A percentile compares a stretch with the other conserved stretches of the same genome.
Evolutionary conservation across 2,888 invertebrate species (phyloP).

Genomic region (Trachelus stipa): DNA sequence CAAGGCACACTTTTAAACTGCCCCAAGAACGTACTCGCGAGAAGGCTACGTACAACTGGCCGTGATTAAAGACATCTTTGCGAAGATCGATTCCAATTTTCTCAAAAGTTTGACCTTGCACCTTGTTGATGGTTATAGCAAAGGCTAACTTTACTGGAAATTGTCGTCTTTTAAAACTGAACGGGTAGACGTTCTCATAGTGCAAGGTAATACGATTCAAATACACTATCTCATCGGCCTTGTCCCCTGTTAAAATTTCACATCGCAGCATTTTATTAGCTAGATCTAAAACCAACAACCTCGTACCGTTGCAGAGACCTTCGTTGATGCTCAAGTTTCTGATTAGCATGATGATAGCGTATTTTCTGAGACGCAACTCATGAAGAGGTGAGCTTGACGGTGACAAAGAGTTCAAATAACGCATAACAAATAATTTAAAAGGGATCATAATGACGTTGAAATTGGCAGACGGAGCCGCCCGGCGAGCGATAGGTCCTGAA

Average conservation of each 20-base stretch:
- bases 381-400: slow-evolving; percentile 28
- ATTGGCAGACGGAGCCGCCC: no score
- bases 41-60: neutral
- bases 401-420: slow-evolving; percentile 28
- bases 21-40: slow-evolving; percentile 14
- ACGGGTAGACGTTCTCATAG: slow-evolving; percentile 27
- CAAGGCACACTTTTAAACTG: no score
- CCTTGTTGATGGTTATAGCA: slow-evolving; percentile 36
- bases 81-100: slow-evolving; percentile 27
- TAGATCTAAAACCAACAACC: slow-evolving; percentile 31
- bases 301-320: slow-evolving; percentile 36
- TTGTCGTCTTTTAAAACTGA: slow-evolving; percentile 28
- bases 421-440: no score
- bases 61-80: slow-evolving; percentile 22
- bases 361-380: slow-evolving; percentile 28
- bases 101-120: slow-evolving; percentile 31
- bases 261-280: slow-evolving; percentile 18
- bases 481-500: no score
- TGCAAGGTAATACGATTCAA: slow-evolving; percentile 28
- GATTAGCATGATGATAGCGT: slow-evolving; percentile 32
- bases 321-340: slow-evolving; percentile 32
- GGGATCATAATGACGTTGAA: no score
- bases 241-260: slow-evolving; percentile 23
- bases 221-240: slow-evolving; percentile 25
- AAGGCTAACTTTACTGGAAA: slow-evolving; percentile 35